Evolutionary conservation across 2,797 vertebrate species (phyloP), one percentile per base, ranked within the genome.

Genomic region (Arctocebus calabarensis): DNA sequence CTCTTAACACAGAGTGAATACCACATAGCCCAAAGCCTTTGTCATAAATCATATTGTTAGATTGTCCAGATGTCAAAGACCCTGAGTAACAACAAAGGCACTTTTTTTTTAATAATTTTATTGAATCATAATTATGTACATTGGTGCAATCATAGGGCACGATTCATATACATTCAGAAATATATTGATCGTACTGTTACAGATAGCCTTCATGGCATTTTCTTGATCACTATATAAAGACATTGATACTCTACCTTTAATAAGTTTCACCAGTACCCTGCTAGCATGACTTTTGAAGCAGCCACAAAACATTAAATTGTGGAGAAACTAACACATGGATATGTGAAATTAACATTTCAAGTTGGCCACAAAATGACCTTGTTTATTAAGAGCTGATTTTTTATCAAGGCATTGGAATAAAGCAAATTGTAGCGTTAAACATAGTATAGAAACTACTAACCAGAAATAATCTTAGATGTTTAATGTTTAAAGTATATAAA

Each of bases 211-310:
- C n/a, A n/a, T n/a, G n/a, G n/a, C n/a, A n/a, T n/a, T n/a, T n/a
- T n/a, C n/a, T n/a, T n/a, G n/a, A n/a, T n/a, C n/a, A n/a, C n/a
- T n/a, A n/a, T n/a, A n/a, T n/a, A n/a, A n/a, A n/a, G n/a, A n/a
- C n/a, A n/a, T n/a, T n/a, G n/a, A n/a, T n/a, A n/a, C n/a, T n/a
- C n/a, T n/a, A n/a, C n/a, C n/a, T n/a, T n/a, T n/a, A n/a, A n/a
- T n/a, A n/a, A n/a, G n/a, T n/a, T n/a, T n/a, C n/a, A n/a, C n/a
- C n/a, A n/a, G n/a, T n/a, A n/a, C n/a, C n/a, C n/a, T n/a, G n/a
- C n/a, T n/a, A n/a, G 57, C 19, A 48, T 89, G 48, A 23, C 40
- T 93, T 91, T 93, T 79, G 43, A 88, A 68, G 12, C 32, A 93
- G 40, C 32, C 29, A 75, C 40, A 95, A 74, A 90, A 29, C 78